phyloP scores from a whole-genome alignment of 2,888 invertebrate genomes.

The Mesoligia furuncula region DNA sequence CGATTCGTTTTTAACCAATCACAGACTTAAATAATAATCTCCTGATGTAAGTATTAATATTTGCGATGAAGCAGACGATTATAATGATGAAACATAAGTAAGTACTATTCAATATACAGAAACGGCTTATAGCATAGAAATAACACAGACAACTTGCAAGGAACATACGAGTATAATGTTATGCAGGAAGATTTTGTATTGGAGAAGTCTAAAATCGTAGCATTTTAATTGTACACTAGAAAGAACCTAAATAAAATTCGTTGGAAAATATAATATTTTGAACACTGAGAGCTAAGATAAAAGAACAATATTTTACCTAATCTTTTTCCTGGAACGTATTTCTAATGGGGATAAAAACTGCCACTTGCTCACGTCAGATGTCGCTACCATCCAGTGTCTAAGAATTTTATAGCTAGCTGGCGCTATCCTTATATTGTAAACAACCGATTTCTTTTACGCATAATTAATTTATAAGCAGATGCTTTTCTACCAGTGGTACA shows the following conservation, averaged over 20 bases:
- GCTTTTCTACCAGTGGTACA: not conserved
- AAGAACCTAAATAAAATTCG: slow-evolving; percentile 1
- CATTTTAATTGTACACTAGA: not conserved
- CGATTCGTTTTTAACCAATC: slow-evolving; percentile 68
- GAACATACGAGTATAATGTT: slow-evolving; percentile 8
- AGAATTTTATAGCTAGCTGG: not conserved
- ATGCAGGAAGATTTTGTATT: not conserved
- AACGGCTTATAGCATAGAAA: slow-evolving; percentile 49
- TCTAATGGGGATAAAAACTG: slow-evolving; percentile 2
- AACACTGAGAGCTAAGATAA: not conserved
- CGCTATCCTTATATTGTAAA: not conserved
- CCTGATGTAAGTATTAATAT: slow-evolving; percentile 51
- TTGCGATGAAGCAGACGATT: slow-evolving; percentile 50
- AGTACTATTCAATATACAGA: slow-evolving; percentile 80
- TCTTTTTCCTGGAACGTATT: slow-evolving; percentile 15
- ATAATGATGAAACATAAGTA: slow-evolving; percentile 70
- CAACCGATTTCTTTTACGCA: not conserved
- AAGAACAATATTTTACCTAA: not conserved
- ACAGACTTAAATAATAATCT: slow-evolving; percentile 69
- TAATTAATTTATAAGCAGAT: not conserved
- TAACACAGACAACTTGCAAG: slow-evolving; percentile 42
- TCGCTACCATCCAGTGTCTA: not conserved
- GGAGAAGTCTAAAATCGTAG: not conserved
- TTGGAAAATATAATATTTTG: not conserved
- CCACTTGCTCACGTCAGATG: not conserved